These are phyloP conservation scores for Nomia melanderi DNA, from an alignment of 1,140 invertebrate genomes.

Conservation along the genomic window DNA sequence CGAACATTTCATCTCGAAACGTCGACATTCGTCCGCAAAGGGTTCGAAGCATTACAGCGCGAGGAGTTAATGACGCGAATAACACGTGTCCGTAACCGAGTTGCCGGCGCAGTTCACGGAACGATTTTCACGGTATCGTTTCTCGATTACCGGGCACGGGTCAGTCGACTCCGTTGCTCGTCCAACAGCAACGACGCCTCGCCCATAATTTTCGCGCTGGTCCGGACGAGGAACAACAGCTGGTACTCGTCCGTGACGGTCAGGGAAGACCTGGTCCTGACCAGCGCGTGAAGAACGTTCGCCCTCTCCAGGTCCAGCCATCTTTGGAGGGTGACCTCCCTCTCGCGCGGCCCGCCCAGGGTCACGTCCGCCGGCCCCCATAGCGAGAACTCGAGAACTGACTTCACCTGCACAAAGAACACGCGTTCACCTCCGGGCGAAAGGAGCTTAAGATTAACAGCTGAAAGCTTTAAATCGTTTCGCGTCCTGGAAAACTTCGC, in stretches of 20 bases:
- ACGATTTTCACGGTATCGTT: no score
- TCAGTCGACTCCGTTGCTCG: constrained; percentile 67
- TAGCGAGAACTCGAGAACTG: constrained; percentile 90
- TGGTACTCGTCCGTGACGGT: constrained; percentile 90
- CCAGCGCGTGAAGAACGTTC: constrained; percentile 89
- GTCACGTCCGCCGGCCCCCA: constrained; percentile 91
- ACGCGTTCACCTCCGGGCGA: neutral
- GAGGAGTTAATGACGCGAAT: no score
- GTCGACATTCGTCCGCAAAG: no score
- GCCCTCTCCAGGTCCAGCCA: constrained; percentile 93
- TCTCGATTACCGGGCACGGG: constrained; percentile 18
- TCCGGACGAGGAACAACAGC: constrained; percentile 90
- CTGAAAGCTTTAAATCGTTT: no score
- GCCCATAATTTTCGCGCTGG: constrained; percentile 89
- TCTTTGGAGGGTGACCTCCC: constrained; percentile 87
- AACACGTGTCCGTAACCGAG: no score
- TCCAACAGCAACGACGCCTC: constrained; percentile 88
- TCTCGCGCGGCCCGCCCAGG: constrained; percentile 85
- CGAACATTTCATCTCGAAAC: no score
- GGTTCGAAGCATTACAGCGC: no score
- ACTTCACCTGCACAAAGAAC: constrained; percentile 82
- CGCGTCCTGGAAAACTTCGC: no score
- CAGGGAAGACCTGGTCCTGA: constrained; percentile 87
- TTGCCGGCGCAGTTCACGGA: no score
- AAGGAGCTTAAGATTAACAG: neutral